Evolutionary conservation across 2,113 vertebrate species (phyloP), one percentile per base, ranked within the genome.

Genomic region (Himantopus leucocephalus): DNA sequence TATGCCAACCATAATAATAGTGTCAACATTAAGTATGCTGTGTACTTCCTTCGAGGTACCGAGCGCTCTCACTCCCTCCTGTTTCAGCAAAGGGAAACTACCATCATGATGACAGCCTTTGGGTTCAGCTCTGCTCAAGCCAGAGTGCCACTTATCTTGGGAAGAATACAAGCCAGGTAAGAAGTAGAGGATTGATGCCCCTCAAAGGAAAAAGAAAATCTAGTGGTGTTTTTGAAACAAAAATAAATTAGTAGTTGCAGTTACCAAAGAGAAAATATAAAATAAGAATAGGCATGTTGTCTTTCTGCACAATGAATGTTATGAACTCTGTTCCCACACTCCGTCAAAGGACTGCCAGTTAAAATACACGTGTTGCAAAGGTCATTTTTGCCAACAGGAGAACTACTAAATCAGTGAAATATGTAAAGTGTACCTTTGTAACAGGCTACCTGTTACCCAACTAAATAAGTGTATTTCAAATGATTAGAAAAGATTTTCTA

Each of bases 1-100:
- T 96, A 97, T 92, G 95, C 91, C 94, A 97, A 29, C 66, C n/a
- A 27, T 85, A 97, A 94, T 87, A 87, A 45, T 58, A 79, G 80
- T 22, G 58, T 92, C 80, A 91, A 63, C 67, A 68, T 59, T 45
- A 76, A 82, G 55, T 82, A 24, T n/a, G 73, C 77, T 83, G 58
- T 30, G 16, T 66, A 35, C 76, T 92, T 91, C 74, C 77, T 92
- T 52, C 8, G 24, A 92, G 85, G 35, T 37, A 35, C 30, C 0
- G 3, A 81, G 76, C 0, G 1, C 76, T 81, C 80, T 9, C 35
- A 72, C 59, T 92, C 50, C 70, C 91, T 96, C 73, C 89, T 63
- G 62, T 80, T 73, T 32, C 47, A 62, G 90, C 74, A 74, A 41
- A 85, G 58, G 41, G 55, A 87, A 85, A 41, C 22, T 7, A 34